A percentile compares a stretch with the other conserved stretches of the same genome.
These are phyloP conservation scores for Pluvialis apricaria DNA, from an alignment of 2,113 vertebrate genomes.

Conservation along the genomic window DNA sequence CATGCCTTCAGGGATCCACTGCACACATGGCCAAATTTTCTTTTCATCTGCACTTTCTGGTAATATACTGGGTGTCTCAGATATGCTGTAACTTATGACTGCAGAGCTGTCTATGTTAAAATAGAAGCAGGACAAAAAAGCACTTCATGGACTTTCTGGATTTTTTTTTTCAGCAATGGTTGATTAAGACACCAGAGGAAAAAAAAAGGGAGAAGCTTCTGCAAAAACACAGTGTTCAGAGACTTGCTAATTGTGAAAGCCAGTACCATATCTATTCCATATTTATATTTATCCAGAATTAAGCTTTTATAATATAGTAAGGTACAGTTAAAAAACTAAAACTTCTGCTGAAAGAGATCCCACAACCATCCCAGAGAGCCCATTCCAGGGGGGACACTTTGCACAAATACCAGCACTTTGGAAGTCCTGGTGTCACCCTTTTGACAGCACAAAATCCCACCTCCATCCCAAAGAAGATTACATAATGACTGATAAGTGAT, in stretches of 20 bases:
- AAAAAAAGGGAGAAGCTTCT: background rate
- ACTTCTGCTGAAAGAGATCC: background rate
- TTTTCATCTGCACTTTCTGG: background rate
- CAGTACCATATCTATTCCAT: background rate
- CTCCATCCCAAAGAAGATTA: background rate
- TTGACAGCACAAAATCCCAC: background rate
- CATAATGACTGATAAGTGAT: background rate
- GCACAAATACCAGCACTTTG: background rate
- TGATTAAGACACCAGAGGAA: background rate
- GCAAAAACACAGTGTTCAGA: background rate
- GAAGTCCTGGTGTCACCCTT: background rate
- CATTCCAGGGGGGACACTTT: rapidly evolving
- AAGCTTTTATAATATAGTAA: background rate
- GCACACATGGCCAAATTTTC: background rate
- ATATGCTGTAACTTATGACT: background rate
- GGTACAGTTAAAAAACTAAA: background rate
- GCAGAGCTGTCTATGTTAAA: background rate
- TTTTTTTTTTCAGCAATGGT: background rate
- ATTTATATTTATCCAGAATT: background rate
- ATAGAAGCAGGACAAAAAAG: background rate
- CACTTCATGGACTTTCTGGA: background rate
- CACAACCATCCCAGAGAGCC: background rate
- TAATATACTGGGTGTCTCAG: background rate
- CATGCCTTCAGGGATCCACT: background rate
- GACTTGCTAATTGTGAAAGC: background rate